These are phyloP conservation scores for Lytechinus variegatus DNA, from an alignment of 35 echinoderm and acorn worm species.

Conservation along the genomic window DNA sequence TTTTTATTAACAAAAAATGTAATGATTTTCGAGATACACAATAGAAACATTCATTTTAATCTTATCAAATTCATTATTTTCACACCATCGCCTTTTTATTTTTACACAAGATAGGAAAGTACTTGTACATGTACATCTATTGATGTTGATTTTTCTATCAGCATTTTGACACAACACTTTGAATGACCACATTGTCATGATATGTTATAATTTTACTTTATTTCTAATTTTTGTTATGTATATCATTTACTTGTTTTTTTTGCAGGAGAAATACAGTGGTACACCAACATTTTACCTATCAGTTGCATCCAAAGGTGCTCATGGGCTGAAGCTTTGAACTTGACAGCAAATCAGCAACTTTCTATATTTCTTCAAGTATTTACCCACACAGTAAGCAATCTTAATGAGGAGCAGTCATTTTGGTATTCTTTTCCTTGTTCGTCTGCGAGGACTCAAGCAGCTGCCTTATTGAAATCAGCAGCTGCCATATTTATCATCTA, in stretches of 20 bases:
- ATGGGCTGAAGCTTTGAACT: conserved; percentile 58
- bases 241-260: neutral
- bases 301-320: conserved; percentile 78
- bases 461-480: neutral
- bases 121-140: too few relatives aligned
- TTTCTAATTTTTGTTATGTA: too few relatives aligned
- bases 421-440: neutral
- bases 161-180: too few relatives aligned
- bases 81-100: too few relatives aligned
- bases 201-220: too few relatives aligned
- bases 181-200: too few relatives aligned
- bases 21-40: too few relatives aligned
- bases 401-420: neutral
- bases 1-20: too few relatives aligned
- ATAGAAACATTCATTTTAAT: too few relatives aligned
- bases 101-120: too few relatives aligned
- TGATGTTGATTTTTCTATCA: neutral
- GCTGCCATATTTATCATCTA: neutral
- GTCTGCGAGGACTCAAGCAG: neutral
- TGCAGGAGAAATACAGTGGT: conserved; percentile 78
- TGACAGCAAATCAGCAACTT: neutral
- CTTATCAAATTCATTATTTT: too few relatives aligned
- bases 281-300: conserved; percentile 82
- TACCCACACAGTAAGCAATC: neutral
- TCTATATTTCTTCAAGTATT: neutral